These are phyloP conservation scores for Torymus auratus DNA, from an alignment of 2,888 invertebrate species.

Conservation along the genomic window DNA sequence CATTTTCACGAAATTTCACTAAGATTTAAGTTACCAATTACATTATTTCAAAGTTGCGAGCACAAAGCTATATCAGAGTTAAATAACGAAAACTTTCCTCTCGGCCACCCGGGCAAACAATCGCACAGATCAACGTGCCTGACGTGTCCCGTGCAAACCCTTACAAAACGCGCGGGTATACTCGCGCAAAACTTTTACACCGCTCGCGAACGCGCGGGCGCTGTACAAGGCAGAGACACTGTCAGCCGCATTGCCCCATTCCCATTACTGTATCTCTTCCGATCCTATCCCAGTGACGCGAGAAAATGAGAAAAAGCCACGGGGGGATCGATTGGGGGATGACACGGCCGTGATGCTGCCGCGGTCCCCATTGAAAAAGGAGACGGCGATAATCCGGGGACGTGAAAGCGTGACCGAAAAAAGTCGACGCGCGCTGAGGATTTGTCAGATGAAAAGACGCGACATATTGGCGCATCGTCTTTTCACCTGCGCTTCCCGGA, in stretches of 20 bases:
- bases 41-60: too few species aligned
- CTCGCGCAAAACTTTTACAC: too few species aligned
- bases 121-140: too few species aligned
- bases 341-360: neutral
- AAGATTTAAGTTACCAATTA: too few species aligned
- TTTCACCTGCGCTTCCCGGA: conserved; percentile 19
- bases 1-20: too few species aligned
- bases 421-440: too few species aligned
- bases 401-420: conserved; percentile 26
- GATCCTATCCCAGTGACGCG: neutral
- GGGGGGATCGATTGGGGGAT: conserved; percentile 27
- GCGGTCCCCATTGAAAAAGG: conserved; percentile 1
- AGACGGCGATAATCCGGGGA: neutral
- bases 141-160: too few species aligned
- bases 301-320: conserved; percentile 43
- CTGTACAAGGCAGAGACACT: neutral
- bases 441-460: conserved; percentile 30
- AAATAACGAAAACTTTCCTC: neutral
- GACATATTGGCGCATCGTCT: conserved; percentile 34
- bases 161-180: too few species aligned
- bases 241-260: conserved; percentile 15
- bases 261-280: conserved; percentile 5
- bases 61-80: too few species aligned
- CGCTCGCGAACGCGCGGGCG: neutral
- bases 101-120: neutral